Evolutionary conservation across 2,113 vertebrate species (phyloP).

Genomic region (Egretta garzetta): DNA sequence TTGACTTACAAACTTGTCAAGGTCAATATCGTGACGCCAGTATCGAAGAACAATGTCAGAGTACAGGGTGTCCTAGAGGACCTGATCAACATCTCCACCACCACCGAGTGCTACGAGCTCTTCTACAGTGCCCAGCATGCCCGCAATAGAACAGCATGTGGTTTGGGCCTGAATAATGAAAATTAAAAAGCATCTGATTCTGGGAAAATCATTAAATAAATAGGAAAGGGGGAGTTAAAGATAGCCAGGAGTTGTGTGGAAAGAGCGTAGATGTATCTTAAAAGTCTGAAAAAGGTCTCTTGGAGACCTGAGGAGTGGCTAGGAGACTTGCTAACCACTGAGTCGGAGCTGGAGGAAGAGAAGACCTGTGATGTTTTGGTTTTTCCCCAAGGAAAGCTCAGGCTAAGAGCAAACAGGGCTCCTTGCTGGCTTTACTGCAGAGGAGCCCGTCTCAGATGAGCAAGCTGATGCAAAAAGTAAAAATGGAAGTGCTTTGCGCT

Average conservation of each 20-base stretch:
- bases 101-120: fast-evolving
- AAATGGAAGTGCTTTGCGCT: neutral
- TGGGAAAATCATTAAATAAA: neutral
- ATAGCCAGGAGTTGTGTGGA: neutral
- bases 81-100: neutral
- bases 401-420: neutral
- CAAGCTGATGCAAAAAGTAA: neutral
- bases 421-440: neutral
- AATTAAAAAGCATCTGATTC: neutral
- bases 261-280: neutral
- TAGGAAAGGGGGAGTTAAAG: neutral
- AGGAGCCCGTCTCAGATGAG: neutral
- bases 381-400: neutral
- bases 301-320: neutral
- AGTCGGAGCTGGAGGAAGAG: neutral
- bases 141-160: fast-evolving
- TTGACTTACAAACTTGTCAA: neutral
- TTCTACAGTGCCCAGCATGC: fast-evolving
- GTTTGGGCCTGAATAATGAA: neutral
- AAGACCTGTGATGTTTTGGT: neutral
- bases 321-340: neutral
- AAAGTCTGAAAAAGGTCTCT: neutral
- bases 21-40: neutral
- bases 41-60: neutral
- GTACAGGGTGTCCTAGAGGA: neutral